Conservation (phyloP, 37 sponge, comb jelly and placozoan species). For the Axinella damicornis region DNA sequence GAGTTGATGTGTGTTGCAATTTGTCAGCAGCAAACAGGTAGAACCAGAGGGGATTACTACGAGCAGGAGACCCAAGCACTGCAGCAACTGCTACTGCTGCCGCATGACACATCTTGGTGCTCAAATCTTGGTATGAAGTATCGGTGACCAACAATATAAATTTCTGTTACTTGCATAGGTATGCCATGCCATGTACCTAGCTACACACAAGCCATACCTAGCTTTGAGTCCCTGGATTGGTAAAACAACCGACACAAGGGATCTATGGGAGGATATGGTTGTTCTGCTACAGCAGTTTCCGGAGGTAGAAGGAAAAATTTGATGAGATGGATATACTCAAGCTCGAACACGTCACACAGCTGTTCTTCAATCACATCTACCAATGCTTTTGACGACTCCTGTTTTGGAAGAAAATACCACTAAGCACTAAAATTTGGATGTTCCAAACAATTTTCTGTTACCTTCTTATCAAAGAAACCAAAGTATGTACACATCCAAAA, state of each 20-base stretch:
- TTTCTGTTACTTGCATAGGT: not conserved
- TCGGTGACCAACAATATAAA: not conserved
- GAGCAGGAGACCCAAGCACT: slow-evolving; percentile 66
- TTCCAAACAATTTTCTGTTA: not conserved
- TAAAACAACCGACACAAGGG: slow-evolving; percentile 71
- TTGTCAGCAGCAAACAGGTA: slow-evolving; percentile 63
- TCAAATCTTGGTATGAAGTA: not conserved
- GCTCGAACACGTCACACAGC: slow-evolving; percentile 23
- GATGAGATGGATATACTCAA: slow-evolving; percentile 49
- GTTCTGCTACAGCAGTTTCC: slow-evolving; percentile 19
- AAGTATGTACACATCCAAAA: slow-evolving; percentile 81
- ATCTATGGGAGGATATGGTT: slow-evolving; percentile 52
- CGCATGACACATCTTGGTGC: slow-evolving; percentile 20
- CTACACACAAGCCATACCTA: slow-evolving; percentile 32
- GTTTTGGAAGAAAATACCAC: slow-evolving; percentile 7
- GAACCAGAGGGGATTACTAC: slow-evolving; percentile 80
- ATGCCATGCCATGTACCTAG: no score
- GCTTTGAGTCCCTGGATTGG: not conserved
- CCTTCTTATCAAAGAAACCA: slow-evolving; percentile 71
- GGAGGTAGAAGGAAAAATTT: slow-evolving; percentile 64
- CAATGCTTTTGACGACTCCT: slow-evolving; percentile 24
- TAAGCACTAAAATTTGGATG: not conserved
- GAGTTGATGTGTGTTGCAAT: slow-evolving; percentile 69
- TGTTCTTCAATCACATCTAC: slow-evolving; percentile 37
- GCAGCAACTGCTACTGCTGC: slow-evolving; percentile 78